Evolutionary conservation across 1,140 invertebrate species (phyloP), one percentile per base, ranked within the genome.

Genomic region (Gryon sp.): DNA sequence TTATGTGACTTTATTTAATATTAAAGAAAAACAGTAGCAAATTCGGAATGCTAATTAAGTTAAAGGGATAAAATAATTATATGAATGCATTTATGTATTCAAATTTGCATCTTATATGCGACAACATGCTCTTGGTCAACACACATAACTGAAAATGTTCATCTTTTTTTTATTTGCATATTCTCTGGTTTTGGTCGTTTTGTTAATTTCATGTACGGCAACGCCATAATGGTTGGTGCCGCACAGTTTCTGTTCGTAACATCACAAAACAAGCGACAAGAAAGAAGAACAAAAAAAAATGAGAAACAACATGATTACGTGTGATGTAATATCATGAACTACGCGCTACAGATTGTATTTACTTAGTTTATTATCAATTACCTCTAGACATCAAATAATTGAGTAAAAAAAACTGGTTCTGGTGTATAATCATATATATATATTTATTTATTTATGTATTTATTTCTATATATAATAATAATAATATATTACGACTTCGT

Each of bases 401-500:
- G 48, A 30, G 53, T 74, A 74, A 4, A 65, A 60, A 53, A 66
- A 43, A 57, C 30, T 45, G 30, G 7, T 30, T 53, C 6, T 36
- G 59, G 66, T 34, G 22, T 70, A 59, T 70, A 62, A 52, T 38
- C 22, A 22, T 60, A 55, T 52, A 57, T 65, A 74, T 74, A 34
- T 62, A 45, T 76, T 59, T 78, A 36, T 43, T 52, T 76, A 68
- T 73, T 80, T 75, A 76, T 74, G 19, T 60, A 53, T 65, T 52
- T 75, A 68, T 52, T 55, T 66, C 28, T 65, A 65, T 60, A 68
- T 76, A 45, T 69, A 75, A 70, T 52, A 69, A 69, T 77, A 73
- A 84, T 84, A 83, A 84, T 84, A 84, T 85, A 83, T 86, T 84
- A 84, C 82, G 81, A 84, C 75, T 81, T 82, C 76, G 68, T 85